Evolutionary conservation across 2,888 invertebrate genomes (phyloP), one percentile per base, ranked within the genome.

Genomic region (Sicus ferrugineus): DNA sequence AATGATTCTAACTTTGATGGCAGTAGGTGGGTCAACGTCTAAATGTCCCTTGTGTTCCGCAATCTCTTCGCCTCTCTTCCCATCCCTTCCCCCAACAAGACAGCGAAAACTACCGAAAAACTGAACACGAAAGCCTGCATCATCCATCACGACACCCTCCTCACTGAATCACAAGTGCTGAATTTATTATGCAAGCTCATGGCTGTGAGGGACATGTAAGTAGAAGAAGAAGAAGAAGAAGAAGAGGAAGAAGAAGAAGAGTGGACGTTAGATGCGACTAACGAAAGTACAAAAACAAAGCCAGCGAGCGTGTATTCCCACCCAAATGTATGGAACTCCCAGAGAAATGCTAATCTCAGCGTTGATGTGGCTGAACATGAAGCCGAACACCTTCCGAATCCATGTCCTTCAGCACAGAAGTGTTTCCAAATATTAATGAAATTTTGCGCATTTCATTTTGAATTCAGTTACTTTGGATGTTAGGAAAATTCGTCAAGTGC

Each of bases 131-230:
- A 5, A 30, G 31, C 38, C 67, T 72, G 74, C 73, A 79, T 79
- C 81, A 81, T 81, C 79, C 80, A 78, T 81, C 80, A 81, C 78
- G 78, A 78, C 78, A 77, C 77, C 78, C 77, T 73, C 75, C 74
- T 9, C 19, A 4, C 34, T 71, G 67, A 16, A 63, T 64, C 66
- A 58, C 48, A 52, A 46, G 30, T 23, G 52, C 34, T 63, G 72
- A 69, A 70, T 72, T 79, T 80, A 79, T 80, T 80, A 81, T 81
- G 81, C 80, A 79, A 77, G 78, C 79, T 80, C 79, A 80, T 80
- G 71, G 72, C 69, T 66, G 71, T 66, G 61, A 67, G 69, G 68
- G 70, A 23, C 70, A 64, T n/a, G 9, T 3, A 46, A 4, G 21
- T 7, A 52, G 4, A 11, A 9, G 19, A 5, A 14, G 54, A 26